Percentiles rank a stretch among this genome's conserved stretches.
Evolutionary conservation across 2,888 invertebrate species (phyloP).

Genomic region (Julus scanicus): DNA sequence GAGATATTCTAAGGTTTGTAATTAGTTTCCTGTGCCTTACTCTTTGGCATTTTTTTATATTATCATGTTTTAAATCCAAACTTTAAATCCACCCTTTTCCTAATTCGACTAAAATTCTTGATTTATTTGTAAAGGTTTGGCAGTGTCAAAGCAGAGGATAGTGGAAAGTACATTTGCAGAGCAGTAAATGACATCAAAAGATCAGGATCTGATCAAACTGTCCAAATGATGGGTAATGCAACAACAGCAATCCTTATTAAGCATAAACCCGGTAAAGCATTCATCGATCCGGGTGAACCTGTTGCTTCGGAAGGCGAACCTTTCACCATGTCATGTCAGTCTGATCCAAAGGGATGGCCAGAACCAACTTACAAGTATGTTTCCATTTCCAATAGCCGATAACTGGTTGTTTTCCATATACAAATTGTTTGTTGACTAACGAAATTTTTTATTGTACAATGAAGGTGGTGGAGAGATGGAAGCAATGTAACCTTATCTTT

Average conservation of each 20-base stretch:
- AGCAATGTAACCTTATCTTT: constrained; percentile 75
- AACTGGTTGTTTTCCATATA: neutral
- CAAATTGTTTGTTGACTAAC: neutral
- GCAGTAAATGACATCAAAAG: constrained; percentile 86
- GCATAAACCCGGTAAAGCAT: constrained; percentile 86
- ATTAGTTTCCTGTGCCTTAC: neutral
- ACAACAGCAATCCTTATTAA: constrained; percentile 84
- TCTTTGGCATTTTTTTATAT: neutral
- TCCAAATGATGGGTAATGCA: constrained; percentile 82
- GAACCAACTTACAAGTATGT: constrained; percentile 77
- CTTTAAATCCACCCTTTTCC: neutral
- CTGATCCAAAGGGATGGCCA: constrained; percentile 92
- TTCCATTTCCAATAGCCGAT: neutral
- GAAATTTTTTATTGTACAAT: neutral
- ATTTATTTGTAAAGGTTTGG: constrained; percentile 68
- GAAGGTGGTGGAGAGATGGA: constrained; percentile 82
- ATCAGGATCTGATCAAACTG: constrained; percentile 73
- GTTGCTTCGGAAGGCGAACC: constrained; percentile 77
- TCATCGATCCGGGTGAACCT: constrained; percentile 80
- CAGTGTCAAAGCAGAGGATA: constrained; percentile 83
- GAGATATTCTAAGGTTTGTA: constrained; percentile 74
- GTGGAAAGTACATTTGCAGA: constrained; percentile 89
- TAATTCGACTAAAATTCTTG: neutral
- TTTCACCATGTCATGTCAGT: constrained; percentile 71
- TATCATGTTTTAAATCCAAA: neutral